A percentile compares a stretch with the other conserved stretches of the same genome.
Evolutionary conservation across 2,113 vertebrate species (phyloP).

Genomic region (Turdus rufiventris): DNA sequence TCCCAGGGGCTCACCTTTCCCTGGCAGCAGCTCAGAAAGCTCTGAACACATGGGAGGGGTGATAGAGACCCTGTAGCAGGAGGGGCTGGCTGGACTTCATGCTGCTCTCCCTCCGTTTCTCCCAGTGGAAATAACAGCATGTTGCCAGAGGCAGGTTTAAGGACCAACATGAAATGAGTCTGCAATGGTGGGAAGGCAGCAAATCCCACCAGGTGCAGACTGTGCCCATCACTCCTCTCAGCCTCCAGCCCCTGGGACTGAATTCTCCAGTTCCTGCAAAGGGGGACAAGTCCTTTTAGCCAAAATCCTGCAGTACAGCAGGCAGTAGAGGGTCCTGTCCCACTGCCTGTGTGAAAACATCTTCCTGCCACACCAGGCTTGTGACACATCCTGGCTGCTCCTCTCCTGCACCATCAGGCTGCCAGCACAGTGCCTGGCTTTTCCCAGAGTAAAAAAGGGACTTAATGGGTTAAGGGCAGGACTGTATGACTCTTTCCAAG

Average conservation of each 20-base stretch:
- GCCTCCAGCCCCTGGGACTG: not conserved
- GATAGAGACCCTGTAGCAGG: not conserved
- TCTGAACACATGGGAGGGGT: not conserved
- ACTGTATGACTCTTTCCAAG: not conserved
- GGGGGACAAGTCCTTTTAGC: not conserved
- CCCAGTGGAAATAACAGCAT: rapidly evolving
- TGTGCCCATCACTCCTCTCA: rapidly evolving
- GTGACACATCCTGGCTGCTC: not conserved
- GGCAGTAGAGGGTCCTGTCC: not conserved
- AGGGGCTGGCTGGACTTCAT: not conserved
- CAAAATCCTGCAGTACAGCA: not conserved
- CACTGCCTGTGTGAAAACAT: not conserved
- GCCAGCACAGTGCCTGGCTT: not conserved
- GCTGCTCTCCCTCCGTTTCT: not conserved
- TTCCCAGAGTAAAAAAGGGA: not conserved
- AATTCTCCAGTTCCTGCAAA: not conserved
- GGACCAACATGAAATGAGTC: not conserved
- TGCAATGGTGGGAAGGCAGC: not conserved
- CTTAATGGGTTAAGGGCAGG: not conserved
- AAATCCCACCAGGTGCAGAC: not conserved
- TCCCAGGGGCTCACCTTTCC: not conserved
- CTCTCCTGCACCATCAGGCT: not conserved
- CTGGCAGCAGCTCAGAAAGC: not conserved
- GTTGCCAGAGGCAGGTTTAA: not conserved
- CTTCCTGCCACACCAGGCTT: not conserved